Conservation (phyloP, 1,140 invertebrate species). For the Drosophila sp. region DNA sequence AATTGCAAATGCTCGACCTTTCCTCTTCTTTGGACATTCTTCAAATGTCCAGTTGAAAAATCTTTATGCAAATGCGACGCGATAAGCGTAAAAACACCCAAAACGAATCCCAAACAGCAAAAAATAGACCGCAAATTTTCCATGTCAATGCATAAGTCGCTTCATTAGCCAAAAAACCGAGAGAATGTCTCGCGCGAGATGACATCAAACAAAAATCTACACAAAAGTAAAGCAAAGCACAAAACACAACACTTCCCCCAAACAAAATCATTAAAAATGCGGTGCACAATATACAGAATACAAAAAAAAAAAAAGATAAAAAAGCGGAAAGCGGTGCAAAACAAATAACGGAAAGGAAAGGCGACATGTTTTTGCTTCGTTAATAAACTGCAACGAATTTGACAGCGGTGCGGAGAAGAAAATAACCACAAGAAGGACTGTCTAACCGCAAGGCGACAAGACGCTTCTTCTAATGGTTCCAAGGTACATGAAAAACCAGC, state of each 20-base stretch:
- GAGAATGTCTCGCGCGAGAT: constrained; percentile 59
- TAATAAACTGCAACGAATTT: constrained; percentile 77
- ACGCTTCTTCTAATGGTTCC: constrained; percentile 52
- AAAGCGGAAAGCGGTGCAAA: constrained; percentile 8
- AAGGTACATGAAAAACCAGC: constrained; percentile 47
- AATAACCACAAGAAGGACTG: constrained; percentile 64
- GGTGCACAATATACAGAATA: constrained; percentile 15
- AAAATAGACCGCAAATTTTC: constrained; percentile 71
- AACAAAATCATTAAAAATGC: constrained; percentile 73
- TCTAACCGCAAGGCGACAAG: constrained; percentile 68
- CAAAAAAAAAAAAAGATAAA: constrained; percentile 6
- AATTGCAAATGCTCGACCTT: constrained; percentile 18
- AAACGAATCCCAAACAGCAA: constrained; percentile 31
- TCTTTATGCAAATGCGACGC: constrained; percentile 68
- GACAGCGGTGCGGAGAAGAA: constrained; percentile 20
- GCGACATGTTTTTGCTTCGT: constrained; percentile 77
- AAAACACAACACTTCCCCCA: constrained; percentile 33
- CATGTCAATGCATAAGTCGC: constrained; percentile 81
- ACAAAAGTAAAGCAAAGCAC: constrained; percentile 35
- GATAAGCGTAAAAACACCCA: constrained; percentile 62
- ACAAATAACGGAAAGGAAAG: constrained; percentile 47
- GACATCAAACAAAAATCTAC: constrained; percentile 66
- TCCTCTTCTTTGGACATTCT: constrained; percentile 22
- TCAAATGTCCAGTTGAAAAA: constrained; percentile 6
- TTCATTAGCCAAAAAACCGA: constrained; percentile 65